A percentile compares a stretch with the other conserved stretches of the same genome.
These are phyloP conservation scores for Pogonognathellus flavescens DNA, from an alignment of 1,140 invertebrate species.

Conservation along the genomic window DNA sequence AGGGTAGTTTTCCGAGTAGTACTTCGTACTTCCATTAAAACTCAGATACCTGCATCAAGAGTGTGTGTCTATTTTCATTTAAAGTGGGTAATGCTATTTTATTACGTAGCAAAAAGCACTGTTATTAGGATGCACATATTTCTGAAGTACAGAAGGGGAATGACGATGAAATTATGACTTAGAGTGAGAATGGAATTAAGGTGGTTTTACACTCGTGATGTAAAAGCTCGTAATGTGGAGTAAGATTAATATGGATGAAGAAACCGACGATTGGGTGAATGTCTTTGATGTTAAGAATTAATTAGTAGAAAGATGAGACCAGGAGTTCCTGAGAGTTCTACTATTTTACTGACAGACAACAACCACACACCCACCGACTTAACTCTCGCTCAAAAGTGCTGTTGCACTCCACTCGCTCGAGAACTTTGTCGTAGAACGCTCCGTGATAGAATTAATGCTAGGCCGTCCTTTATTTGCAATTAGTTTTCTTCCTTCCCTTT, in stretches of 20 bases:
- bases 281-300: conserved; percentile 59
- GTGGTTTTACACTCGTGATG: conserved; percentile 31
- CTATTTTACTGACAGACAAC: background rate
- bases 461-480: too few species aligned
- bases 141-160: background rate
- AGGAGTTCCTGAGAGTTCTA: background rate
- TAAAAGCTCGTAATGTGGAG: conserved; percentile 37
- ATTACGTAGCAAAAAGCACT: too few species aligned
- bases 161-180: background rate
- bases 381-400: background rate
- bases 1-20: too few species aligned
- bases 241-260: conserved; percentile 54
- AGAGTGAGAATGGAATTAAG: conserved; percentile 32
- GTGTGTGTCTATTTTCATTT: too few species aligned
- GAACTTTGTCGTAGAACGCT: too few species aligned
- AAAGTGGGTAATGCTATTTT: too few species aligned
- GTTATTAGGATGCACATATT: too few species aligned
- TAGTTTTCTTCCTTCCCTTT: too few species aligned
- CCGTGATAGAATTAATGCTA: too few species aligned
- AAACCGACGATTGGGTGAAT: conserved; percentile 45
- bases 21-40: too few species aligned
- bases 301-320: conserved; percentile 48
- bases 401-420: too few species aligned
- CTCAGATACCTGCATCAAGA: too few species aligned
- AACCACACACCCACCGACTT: conserved; percentile 6